Conservation (phyloP, 2,888 invertebrate species). For the Drosophila barbarae region DNA sequence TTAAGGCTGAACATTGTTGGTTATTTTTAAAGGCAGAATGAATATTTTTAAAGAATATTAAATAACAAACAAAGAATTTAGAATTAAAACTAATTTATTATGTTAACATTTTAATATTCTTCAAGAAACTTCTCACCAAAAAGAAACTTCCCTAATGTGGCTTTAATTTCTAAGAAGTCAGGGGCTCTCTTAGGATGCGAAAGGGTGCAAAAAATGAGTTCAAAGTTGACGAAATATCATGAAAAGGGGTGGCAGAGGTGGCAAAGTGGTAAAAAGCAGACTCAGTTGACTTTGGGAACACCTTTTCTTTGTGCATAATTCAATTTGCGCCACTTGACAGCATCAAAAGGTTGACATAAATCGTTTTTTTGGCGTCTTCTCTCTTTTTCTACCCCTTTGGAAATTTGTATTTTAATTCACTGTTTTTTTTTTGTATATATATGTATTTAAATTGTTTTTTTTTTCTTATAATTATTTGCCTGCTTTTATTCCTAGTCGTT, state of each 20-base stretch:
- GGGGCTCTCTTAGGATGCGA: neutral
- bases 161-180: neutral
- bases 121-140: neutral
- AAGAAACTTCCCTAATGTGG: neutral
- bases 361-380: conserved; percentile 6
- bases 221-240: neutral
- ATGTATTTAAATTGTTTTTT: neutral
- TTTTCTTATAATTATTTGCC: neutral
- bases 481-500: neutral
- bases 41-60: too few species aligned
- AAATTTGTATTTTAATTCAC: conserved; percentile 6
- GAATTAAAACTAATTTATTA: too few species aligned
- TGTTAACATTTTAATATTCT: too few species aligned
- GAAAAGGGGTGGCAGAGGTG: neutral
- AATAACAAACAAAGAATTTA: too few species aligned
- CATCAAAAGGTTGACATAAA: conserved; percentile 62
- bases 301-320: conserved; percentile 63
- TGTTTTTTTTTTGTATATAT: neutral
- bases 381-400: neutral
- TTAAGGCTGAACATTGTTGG: neutral
- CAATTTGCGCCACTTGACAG: conserved; percentile 60
- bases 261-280: conserved; percentile 12
- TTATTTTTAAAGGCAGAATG: too few species aligned
- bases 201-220: neutral
- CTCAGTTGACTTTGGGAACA: conserved; percentile 61